Percentiles rank a stretch among this genome's conserved stretches.
Evolutionary conservation across 1,140 invertebrate genomes (phyloP).

Genomic region (Campoletis sonorensis): DNA sequence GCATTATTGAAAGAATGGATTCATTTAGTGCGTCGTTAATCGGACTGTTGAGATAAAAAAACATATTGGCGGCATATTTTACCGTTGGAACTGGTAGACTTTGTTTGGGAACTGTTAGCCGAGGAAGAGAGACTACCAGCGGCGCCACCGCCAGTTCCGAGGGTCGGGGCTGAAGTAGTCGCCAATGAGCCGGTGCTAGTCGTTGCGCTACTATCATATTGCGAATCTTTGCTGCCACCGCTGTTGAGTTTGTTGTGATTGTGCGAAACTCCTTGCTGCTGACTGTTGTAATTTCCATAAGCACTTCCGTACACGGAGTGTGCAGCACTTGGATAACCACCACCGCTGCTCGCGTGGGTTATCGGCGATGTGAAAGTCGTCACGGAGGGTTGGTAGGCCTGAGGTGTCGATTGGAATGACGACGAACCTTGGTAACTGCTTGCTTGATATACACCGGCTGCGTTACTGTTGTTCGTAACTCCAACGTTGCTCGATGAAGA

Average conservation of each 20-base stretch:
- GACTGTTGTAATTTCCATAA: slow-evolving; percentile 69
- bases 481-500: slow-evolving; percentile 56
- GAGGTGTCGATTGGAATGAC: slow-evolving; percentile 70
- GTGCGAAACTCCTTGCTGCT: slow-evolving; percentile 69
- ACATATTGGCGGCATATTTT: slow-evolving; percentile 33
- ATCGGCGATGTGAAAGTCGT: slow-evolving; percentile 73
- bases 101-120: slow-evolving; percentile 73
- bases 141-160: slow-evolving; percentile 27
- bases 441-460: slow-evolving; percentile 65
- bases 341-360: slow-evolving; percentile 66
- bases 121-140: slow-evolving; percentile 28
- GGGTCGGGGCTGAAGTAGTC: slow-evolving; percentile 69
- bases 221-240: slow-evolving; percentile 75
- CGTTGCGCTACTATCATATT: slow-evolving; percentile 77
- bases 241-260: slow-evolving; percentile 75
- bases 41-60: too few species aligned
- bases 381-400: slow-evolving; percentile 73
- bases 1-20: too few species aligned
- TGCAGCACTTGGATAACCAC: slow-evolving; percentile 70
- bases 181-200: slow-evolving; percentile 74
- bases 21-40: too few species aligned
- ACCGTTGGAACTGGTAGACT: slow-evolving; percentile 75
- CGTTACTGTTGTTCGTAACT: slow-evolving; percentile 69
- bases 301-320: slow-evolving; percentile 73
- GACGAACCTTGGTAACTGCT: slow-evolving; percentile 70